Conservation (phyloP, 2,888 invertebrate genomes). For the Scaptomyza parva region DNA sequence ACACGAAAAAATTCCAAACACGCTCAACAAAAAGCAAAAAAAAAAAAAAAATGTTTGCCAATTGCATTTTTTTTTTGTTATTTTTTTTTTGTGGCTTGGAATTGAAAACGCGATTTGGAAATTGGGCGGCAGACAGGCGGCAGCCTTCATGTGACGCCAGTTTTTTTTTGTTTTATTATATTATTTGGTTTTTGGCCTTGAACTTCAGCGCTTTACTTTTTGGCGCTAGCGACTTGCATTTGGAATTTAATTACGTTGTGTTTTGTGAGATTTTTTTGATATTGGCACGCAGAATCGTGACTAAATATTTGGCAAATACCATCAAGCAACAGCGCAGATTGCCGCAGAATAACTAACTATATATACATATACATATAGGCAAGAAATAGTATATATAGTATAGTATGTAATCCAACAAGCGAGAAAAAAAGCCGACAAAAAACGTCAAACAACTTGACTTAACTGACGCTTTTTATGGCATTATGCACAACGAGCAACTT, state of each 20-base stretch:
- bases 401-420: neutral
- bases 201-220: constrained; percentile 39
- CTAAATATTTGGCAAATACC: constrained; percentile 60
- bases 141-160: constrained; percentile 20
- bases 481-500: constrained; percentile 28
- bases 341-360: constrained; percentile 7
- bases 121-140: constrained; percentile 14
- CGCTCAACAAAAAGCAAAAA: constrained; percentile 12
- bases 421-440: constrained; percentile 8
- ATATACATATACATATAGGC: no score
- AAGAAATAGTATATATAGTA: no score
- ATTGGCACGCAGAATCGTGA: constrained; percentile 65
- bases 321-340: neutral
- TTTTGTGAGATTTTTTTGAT: constrained; percentile 2
- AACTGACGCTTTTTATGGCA: constrained; percentile 37
- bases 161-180: neutral
- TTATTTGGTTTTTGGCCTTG: constrained; percentile 36
- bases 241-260: constrained; percentile 42
- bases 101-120: constrained; percentile 28
- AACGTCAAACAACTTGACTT: constrained; percentile 26
- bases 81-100: constrained; percentile 16
- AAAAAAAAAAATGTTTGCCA: constrained; percentile 31
- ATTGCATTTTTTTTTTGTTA: constrained; percentile 37
- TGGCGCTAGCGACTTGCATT: constrained; percentile 33
- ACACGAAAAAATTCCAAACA: constrained; percentile 32